Conservation (phyloP, 2,797 vertebrate species). For the Spatula versicolor region DNA sequence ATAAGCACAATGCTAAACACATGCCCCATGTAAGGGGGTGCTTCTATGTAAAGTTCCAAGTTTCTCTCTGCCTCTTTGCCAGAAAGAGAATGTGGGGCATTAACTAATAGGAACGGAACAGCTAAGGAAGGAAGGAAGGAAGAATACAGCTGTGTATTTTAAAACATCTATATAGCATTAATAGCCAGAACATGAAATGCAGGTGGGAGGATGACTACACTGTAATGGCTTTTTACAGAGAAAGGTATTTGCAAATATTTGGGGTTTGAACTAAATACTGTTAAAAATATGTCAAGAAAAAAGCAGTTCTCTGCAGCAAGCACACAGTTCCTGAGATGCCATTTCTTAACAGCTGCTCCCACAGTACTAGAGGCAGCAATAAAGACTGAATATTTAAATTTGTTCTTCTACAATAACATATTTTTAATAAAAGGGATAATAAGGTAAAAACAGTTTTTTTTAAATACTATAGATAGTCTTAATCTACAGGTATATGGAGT, state of each 20-base stretch:
- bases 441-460: background rate
- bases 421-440: background rate
- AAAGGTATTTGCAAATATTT: background rate
- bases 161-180: background rate
- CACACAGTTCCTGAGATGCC: background rate
- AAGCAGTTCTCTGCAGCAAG: conserved; percentile 16
- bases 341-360: conserved; percentile 5
- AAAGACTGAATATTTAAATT: conserved; percentile 25
- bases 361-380: background rate
- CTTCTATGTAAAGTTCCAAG: background rate
- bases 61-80: background rate
- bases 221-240: background rate
- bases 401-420: background rate
- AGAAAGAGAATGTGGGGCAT: background rate
- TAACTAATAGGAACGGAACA: background rate
- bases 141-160: background rate
- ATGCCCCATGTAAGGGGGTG: background rate
- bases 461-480: background rate
- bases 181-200: background rate
- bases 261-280: background rate
- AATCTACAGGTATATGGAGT: background rate
- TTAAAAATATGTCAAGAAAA: conserved; percentile 6
- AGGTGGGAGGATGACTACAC: background rate
- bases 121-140: too few species aligned
- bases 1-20: background rate